These are phyloP conservation scores for Meiosimyza platycephala DNA, from an alignment of 2,888 invertebrate species.

Conservation along the genomic window DNA sequence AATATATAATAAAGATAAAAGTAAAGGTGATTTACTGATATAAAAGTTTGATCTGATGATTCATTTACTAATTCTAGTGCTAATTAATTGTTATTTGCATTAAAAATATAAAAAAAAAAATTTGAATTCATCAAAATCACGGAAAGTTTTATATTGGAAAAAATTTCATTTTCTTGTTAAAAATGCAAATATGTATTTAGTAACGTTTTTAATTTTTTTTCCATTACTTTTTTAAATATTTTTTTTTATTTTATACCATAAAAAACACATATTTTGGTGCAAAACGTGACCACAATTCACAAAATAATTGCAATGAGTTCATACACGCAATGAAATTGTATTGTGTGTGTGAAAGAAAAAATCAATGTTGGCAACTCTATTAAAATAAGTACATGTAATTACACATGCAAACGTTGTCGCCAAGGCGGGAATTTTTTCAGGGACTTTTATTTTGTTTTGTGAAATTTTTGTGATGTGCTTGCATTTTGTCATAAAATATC, in stretches of 20 bases:
- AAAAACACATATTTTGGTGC: no score
- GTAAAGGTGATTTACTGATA: neutral
- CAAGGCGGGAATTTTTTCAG: constrained; percentile 6
- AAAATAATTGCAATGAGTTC: neutral
- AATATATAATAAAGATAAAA: neutral
- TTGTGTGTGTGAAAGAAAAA: neutral
- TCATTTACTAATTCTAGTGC: no score
- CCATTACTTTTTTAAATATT: no score
- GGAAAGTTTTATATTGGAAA: neutral
- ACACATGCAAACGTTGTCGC: constrained; percentile 27
- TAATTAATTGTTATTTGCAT: no score
- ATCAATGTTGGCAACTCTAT: constrained; percentile 11
- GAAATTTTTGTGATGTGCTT: neutral
- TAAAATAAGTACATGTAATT: constrained; percentile 27
- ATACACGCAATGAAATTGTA: no score
- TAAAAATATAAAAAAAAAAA: no score
- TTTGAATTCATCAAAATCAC: no score
- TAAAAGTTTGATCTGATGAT: no score
- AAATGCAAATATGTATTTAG: no score
- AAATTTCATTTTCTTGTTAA: no score
- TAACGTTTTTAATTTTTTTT: neutral
- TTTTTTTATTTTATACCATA: no score
- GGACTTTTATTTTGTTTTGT: constrained; percentile 9
- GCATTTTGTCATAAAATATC: neutral
- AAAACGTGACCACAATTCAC: constrained; percentile 20